Percentiles rank a stretch among this genome's conserved stretches.
phyloP scores from a whole-genome alignment of 2,797 vertebrate species.

The Lagorchestes hirsutus region DNA sequence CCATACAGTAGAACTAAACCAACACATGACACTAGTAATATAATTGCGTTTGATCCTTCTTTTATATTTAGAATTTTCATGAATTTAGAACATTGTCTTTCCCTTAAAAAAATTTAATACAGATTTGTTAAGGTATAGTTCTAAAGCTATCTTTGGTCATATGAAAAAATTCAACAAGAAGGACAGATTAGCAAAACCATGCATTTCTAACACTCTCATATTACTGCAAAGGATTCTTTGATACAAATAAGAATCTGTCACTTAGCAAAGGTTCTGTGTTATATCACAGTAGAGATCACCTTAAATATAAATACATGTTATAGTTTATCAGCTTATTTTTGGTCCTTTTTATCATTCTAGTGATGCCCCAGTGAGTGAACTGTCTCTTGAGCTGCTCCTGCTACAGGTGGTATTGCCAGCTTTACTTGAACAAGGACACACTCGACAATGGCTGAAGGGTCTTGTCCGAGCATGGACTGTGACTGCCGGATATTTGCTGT shows the following conservation, averaged over 20 bases:
- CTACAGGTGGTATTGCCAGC: slow-evolving; percentile 97
- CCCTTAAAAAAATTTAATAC: not conserved
- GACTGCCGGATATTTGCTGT: slow-evolving; percentile 95
- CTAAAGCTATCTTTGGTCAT: not conserved
- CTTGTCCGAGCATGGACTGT: slow-evolving; percentile 97
- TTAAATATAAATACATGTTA: not conserved
- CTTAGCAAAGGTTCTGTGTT: not conserved
- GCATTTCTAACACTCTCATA: not conserved
- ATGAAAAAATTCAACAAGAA: not conserved
- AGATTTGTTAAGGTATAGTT: not conserved
- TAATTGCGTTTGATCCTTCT: not conserved
- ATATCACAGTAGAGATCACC: not conserved
- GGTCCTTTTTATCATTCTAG: slow-evolving; percentile 77
- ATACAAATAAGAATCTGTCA: not conserved
- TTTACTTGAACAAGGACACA: slow-evolving; percentile 94
- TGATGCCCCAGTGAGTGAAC: slow-evolving; percentile 93
- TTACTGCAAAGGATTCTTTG: not conserved
- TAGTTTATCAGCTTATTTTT: slow-evolving; percentile 14
- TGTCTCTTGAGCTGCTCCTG: slow-evolving; percentile 91
- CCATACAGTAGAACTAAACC: not conserved
- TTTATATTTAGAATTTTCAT: not conserved
- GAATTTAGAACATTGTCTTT: not conserved
- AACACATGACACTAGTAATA: not conserved
- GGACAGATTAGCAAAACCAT: not conserved
- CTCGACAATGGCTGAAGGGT: slow-evolving; percentile 96